phyloP scores from a whole-genome alignment of 2,888 invertebrate species.

The Teleogryllus oceanicus region DNA sequence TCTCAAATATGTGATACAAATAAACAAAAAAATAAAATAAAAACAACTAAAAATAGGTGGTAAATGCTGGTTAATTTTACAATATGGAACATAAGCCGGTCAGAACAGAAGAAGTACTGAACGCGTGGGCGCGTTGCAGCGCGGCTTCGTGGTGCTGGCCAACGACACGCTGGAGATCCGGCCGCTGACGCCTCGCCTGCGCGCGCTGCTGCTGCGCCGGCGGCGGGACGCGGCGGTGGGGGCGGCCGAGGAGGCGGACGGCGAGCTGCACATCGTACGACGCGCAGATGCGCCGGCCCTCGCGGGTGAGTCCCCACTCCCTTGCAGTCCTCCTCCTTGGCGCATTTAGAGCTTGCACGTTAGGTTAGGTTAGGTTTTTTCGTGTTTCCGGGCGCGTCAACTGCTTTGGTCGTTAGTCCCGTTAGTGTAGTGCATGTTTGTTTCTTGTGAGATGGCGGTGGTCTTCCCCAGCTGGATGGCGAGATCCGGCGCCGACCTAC shows the following conservation, averaged over 20 bases:
- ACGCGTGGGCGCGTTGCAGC: slow-evolving; percentile 49
- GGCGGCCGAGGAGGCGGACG: slow-evolving; percentile 26
- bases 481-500: too few species aligned
- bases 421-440: too few species aligned
- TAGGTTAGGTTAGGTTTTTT: too few species aligned
- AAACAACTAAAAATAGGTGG: too few species aligned
- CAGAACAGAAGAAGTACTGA: neutral
- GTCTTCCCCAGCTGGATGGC: too few species aligned
- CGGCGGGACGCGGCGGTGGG: slow-evolving; percentile 33
- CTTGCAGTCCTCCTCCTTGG: too few species aligned
- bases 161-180: slow-evolving; percentile 68
- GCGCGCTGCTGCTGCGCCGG: slow-evolving; percentile 40
- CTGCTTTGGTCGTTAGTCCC: too few species aligned
- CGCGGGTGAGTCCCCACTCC: neutral
- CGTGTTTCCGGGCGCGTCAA: too few species aligned
- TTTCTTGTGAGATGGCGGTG: too few species aligned
- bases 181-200: slow-evolving; percentile 52
- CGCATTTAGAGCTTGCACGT: too few species aligned
- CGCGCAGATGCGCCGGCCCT: neutral
- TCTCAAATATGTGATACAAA: neutral
- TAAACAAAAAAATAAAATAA: too few species aligned
- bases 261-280: slow-evolving; percentile 55
- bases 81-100: neutral
- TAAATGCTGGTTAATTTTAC: neutral
- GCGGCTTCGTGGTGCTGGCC: slow-evolving; percentile 64